These are phyloP conservation scores for Steinernema khuongi DNA, from an alignment of 1,140 invertebrate genomes.

Conservation along the genomic window DNA sequence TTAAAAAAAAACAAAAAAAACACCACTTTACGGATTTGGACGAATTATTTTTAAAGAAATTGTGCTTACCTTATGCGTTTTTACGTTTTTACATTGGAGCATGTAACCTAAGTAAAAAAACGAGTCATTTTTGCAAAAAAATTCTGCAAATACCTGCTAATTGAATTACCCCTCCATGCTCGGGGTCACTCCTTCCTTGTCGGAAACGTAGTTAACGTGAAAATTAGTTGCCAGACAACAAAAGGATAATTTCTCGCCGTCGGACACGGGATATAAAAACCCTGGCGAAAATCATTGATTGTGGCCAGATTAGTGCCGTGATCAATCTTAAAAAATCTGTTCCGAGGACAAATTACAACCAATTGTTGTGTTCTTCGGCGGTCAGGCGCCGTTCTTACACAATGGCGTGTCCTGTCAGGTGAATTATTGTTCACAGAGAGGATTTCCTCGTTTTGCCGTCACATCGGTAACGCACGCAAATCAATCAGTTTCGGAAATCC, in stretches of 20 bases:
- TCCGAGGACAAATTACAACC: not conserved
- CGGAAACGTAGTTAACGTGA: not conserved
- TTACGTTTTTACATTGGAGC: too few species aligned
- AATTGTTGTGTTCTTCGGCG: not conserved
- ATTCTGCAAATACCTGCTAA: too few species aligned
- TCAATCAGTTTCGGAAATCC: not conserved
- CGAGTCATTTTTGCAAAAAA: too few species aligned
- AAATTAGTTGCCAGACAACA: not conserved
- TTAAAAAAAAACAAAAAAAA: too few species aligned
- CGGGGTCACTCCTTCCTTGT: too few species aligned
- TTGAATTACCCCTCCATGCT: too few species aligned
- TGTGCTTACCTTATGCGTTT: too few species aligned
- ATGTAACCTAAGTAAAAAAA: too few species aligned
- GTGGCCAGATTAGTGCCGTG: not conserved
- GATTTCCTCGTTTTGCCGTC: not conserved
- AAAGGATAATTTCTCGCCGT: not conserved
- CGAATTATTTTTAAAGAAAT: too few species aligned
- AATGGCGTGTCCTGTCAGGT: not conserved
- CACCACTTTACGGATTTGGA: too few species aligned
- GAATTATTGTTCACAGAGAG: not conserved
- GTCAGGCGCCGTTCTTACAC: not conserved
- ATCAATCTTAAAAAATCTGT: constrained; percentile 10
- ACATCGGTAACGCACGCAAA: not conserved
- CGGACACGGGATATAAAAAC: not conserved
- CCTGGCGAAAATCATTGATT: not conserved